Evolutionary conservation across 2,797 vertebrate species (phyloP), one percentile per base, ranked within the genome.

Genomic region (Holocentrus rufus): DNA sequence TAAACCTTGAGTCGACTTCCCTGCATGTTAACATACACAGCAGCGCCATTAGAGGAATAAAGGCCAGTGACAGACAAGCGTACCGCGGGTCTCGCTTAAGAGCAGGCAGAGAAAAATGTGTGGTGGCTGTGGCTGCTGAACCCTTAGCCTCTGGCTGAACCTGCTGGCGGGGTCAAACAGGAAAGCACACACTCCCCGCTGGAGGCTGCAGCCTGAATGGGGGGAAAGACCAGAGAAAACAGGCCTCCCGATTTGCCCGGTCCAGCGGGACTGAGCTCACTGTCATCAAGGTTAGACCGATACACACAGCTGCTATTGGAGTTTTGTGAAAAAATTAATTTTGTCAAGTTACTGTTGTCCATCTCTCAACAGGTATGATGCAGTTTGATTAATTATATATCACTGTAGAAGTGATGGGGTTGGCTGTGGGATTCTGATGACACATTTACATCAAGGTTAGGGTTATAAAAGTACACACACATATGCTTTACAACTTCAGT

Each of bases 21-120:
- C 83, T n/a, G 72, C 90, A 88, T 91, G 90, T 90, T 90, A 90
- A 91, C 90, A 90, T 77, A 88, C 84, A 88, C 73, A 91, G 74
- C 82, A 84, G 74, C 71, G 73, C 77, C 73, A 76, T 79, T 85
- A 81, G 75, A 83, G 72, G 79, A 81, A 84, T 75, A 82, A 85
- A 85, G 65, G 69, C 71, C 31, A 58, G 44, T 0, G 1, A 74
- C 47, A 75, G 88, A 85, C 62, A 74, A 64, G 79, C 50, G 44
- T 60, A 59, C 23, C 18, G 60, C 61, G 10, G 52, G 62, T 77
- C 65, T 76, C 60, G 72, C 66, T 83, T 65, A 57, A 84, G 65
- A 23, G 61, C 27, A 73, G 76, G 82, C 62, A 69, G 85, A 62
- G 75, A 81, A 82, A 85, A 84, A 90, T 80, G 25, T 65, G 34